phyloP scores from a whole-genome alignment of 2,797 vertebrate species.

The Threskiornis aethiopicus region DNA sequence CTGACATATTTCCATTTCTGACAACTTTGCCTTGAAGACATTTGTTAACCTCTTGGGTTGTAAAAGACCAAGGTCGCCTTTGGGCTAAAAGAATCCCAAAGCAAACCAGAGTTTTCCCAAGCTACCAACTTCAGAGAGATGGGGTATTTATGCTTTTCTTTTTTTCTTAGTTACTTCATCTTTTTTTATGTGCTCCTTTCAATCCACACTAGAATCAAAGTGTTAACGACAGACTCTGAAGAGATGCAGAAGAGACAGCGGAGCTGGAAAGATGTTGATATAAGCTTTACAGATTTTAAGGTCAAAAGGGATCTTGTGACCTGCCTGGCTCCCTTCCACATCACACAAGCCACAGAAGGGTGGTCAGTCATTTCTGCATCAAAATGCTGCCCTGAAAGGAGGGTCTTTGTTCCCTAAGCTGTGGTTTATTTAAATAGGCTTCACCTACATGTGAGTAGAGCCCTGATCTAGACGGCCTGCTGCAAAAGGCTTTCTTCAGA shows the following conservation, averaged over 20 bases:
- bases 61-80: slow-evolving; percentile 63
- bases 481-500: slow-evolving; percentile 14
- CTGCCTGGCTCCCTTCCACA: slow-evolving; percentile 4
- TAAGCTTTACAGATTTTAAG: neutral
- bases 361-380: neutral
- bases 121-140: neutral
- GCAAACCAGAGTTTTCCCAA: slow-evolving; percentile 41
- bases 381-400: neutral
- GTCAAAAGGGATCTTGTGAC: neutral
- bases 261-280: neutral
- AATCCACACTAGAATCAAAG: neutral
- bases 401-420: slow-evolving; percentile 34
- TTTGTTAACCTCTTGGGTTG: slow-evolving; percentile 63
- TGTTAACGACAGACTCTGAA: neutral
- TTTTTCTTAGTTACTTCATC: neutral
- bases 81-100: slow-evolving; percentile 64
- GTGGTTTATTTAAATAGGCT: neutral
- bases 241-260: neutral
- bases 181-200: neutral
- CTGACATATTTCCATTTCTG: slow-evolving; percentile 80
- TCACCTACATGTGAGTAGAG: neutral
- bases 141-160: neutral
- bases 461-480: neutral
- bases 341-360: neutral
- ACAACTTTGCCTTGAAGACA: slow-evolving; percentile 48